Conservation (phyloP, 2,113 vertebrate species). For the Oostethus manadensis region DNA sequence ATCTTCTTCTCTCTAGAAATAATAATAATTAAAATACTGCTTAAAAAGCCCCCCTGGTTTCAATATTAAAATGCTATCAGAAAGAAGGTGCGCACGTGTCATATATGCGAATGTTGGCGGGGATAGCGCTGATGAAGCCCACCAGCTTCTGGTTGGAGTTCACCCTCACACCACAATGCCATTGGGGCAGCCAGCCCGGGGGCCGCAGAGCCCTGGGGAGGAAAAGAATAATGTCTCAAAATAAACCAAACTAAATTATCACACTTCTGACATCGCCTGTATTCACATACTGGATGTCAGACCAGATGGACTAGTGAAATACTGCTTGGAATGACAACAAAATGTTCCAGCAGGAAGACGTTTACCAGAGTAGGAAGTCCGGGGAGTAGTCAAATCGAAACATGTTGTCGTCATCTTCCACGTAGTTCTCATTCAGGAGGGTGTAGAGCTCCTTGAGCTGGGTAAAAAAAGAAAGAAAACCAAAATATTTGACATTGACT, state of each 20-base stretch:
- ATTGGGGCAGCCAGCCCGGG: conserved; percentile 94
- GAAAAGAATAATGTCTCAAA: not conserved
- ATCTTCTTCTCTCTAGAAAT: conserved; percentile 88
- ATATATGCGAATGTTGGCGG: conserved; percentile 90
- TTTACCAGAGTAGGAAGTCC: conserved; percentile 95
- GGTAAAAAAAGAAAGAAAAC: not conserved
- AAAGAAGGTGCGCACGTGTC: conserved; percentile 76
- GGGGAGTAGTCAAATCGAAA: conserved; percentile 99
- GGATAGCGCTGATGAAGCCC: conserved; percentile 97
- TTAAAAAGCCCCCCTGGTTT: not conserved
- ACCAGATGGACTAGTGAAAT: too few relatives aligned
- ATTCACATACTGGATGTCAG: not conserved
- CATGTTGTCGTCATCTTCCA: conserved; percentile 99
- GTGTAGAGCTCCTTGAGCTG: conserved; percentile 98
- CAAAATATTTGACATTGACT: not conserved
- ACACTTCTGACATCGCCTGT: not conserved
- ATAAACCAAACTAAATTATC: not conserved
- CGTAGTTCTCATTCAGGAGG: conserved; percentile 96
- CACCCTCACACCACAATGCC: conserved; percentile 96
- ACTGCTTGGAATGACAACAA: not conserved
- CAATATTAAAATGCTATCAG: not conserved
- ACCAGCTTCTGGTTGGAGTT: conserved; percentile 96
- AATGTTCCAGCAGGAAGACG: not conserved
- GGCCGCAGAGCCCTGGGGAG: conserved; percentile 87
- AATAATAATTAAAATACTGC: too few relatives aligned